Percentiles rank a stretch among this genome's conserved stretches.
These are phyloP conservation scores for Proales similis DNA, from an alignment of 1,140 invertebrate species.

Conservation along the genomic window DNA sequence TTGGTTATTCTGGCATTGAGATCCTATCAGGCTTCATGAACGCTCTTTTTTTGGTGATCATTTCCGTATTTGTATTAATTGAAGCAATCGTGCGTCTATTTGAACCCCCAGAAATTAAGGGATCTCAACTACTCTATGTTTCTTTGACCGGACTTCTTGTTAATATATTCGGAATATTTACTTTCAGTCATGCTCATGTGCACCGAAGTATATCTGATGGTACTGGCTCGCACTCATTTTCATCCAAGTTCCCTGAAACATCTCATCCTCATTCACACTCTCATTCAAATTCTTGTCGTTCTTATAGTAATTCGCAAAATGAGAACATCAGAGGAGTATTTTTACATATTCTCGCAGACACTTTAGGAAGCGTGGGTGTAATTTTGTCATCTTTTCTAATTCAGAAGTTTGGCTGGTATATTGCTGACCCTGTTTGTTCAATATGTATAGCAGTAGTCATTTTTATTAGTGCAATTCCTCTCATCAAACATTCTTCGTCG, in stretches of 20 bases:
- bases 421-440: slow-evolving; percentile 63
- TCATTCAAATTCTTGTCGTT: slow-evolving; percentile 42
- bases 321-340: slow-evolving; percentile 62
- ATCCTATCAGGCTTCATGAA: slow-evolving; percentile 92
- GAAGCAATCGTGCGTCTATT: slow-evolving; percentile 72
- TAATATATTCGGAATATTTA: slow-evolving; percentile 90
- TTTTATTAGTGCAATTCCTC: slow-evolving; percentile 25
- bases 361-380: slow-evolving; percentile 60
- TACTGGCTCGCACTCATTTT: slow-evolving; percentile 38
- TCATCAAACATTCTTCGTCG: slow-evolving; percentile 34
- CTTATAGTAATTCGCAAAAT: slow-evolving; percentile 53
- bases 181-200: slow-evolving; percentile 72
- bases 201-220: slow-evolving; percentile 45
- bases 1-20: slow-evolving; percentile 90
- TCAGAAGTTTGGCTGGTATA: slow-evolving; percentile 59
- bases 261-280: slow-evolving; percentile 41
- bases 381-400: slow-evolving; percentile 61
- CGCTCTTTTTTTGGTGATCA: slow-evolving; percentile 84
- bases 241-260: slow-evolving; percentile 53
- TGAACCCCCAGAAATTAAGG: slow-evolving; percentile 59
- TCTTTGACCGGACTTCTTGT: slow-evolving; percentile 85
- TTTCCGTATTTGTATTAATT: slow-evolving; percentile 90
- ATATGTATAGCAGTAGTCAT: slow-evolving; percentile 56
- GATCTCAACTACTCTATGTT: slow-evolving; percentile 60
- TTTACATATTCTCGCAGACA: slow-evolving; percentile 61